Conservation (phyloP, 2,888 invertebrate species). For the Cheilosia soror region DNA sequence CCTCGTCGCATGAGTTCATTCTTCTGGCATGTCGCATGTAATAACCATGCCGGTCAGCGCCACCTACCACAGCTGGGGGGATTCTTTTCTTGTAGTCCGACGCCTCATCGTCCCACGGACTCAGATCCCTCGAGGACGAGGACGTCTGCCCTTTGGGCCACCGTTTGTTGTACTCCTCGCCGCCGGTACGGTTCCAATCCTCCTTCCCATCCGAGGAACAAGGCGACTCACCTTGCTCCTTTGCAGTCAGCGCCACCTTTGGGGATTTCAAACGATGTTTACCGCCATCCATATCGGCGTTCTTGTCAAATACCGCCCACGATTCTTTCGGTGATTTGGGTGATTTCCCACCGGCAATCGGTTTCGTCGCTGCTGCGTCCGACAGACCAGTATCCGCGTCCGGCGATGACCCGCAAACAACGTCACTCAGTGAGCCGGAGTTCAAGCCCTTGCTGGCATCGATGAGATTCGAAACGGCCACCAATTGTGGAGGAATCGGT, state of each 20-base stretch:
- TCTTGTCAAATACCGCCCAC: constrained; percentile 87
- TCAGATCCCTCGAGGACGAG: constrained; percentile 90
- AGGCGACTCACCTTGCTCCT: constrained; percentile 86
- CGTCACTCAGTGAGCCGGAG: constrained; percentile 87
- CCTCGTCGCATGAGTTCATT: constrained; percentile 88
- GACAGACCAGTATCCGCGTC: constrained; percentile 84
- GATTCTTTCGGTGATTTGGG: constrained; percentile 83
- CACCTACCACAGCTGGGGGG: constrained; percentile 61
- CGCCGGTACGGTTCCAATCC: constrained; percentile 83
- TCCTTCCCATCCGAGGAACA: constrained; percentile 92
- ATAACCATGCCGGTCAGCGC: constrained; percentile 81
- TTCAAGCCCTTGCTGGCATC: constrained; percentile 83
- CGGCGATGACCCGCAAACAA: constrained; percentile 87
- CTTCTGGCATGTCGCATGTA: constrained; percentile 85
- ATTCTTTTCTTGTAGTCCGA: constrained; percentile 85
- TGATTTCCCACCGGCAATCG: constrained; percentile 56
- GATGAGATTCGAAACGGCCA: constrained; percentile 84
- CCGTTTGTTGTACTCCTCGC: constrained; percentile 80
- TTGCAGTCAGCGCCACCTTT: constrained; percentile 40
- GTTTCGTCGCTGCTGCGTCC: constrained; percentile 54
- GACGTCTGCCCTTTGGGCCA: constrained; percentile 87
- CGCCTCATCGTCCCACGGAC: constrained; percentile 92
- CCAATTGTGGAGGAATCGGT: constrained; percentile 83
- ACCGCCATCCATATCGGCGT: constrained; percentile 59
- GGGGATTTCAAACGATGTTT: constrained; percentile 71